Evolutionary conservation across 2,113 vertebrate genomes (phyloP), one percentile per base, ranked within the genome.

Genomic region (Coptodon bakossiorum): DNA sequence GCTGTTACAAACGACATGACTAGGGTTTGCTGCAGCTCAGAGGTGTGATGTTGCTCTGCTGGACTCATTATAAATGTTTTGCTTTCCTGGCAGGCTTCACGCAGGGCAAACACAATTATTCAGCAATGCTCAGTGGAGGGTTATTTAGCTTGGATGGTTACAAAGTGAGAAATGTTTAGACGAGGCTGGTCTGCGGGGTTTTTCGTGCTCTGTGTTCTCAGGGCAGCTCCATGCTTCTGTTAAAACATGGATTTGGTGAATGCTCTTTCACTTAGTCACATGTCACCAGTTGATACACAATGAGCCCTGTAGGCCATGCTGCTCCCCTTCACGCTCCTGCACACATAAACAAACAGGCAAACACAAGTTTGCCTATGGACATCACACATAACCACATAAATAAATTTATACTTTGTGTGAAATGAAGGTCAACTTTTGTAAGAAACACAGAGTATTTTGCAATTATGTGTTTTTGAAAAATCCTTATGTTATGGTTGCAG

Each of bases 71-170:
- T 73, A 86, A 91, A 93, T 90, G 90, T 88, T 84, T 82, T 87
- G 66, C 83, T 92, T 89, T 56, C 84, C 87, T 89, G 93, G 85
- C 91, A 92, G 90, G 88, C 89, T 24, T 88, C 88, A 90, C 14
- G 10, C 91, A 34, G 88, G 85, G 87, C 81, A 89, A 93, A 92
- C 22, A 43, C 90, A 94, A 93, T 95, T 91, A 93, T 92, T 90
- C 90, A 90, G 90, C 87, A 48, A 45, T 78, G 82, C 90, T 93
- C n/a, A 17, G 66, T 16, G 16, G 82, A 57, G 83, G 73, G 83
- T 92, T 95, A 91, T 94, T 95, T 94, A 90, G 90, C 89, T 94
- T 93, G 91, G 93, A 89, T 87, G 90, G 86, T 87, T 92, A 81
- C 83, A 90, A 87, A 87, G 84, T 88, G 89, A 88, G 89, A 90